Conservation (phyloP, 2,113 vertebrate species). For the Triplophysa siluroides region DNA sequence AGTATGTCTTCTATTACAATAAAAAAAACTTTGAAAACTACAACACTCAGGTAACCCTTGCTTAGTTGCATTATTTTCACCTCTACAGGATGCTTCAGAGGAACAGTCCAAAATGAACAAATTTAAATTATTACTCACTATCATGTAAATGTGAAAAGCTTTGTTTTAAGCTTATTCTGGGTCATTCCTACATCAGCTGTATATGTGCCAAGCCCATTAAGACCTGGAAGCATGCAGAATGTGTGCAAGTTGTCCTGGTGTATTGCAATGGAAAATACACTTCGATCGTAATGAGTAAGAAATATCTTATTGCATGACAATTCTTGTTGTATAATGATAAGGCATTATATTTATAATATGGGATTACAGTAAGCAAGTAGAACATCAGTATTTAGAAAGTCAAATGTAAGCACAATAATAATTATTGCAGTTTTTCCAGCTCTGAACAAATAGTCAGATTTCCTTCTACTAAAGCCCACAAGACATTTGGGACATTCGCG, state of each 20-base stretch:
- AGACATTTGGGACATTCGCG: not conserved
- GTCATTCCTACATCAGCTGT: slow-evolving; percentile 42
- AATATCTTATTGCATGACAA: no score
- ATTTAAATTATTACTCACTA: no score
- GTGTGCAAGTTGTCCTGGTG: slow-evolving; percentile 25
- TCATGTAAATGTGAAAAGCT: slow-evolving; percentile 33
- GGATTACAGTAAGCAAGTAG: no score
- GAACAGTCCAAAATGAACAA: no score
- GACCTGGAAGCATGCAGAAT: slow-evolving; percentile 26
- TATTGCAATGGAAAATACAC: slow-evolving; percentile 1
- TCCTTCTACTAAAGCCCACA: not conserved
- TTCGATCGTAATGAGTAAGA: not conserved
- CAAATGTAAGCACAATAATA: not conserved
- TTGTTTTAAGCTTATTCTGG: slow-evolving; percentile 58
- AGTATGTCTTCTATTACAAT: slow-evolving; percentile 25
- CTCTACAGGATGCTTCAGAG: no score
- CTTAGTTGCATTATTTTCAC: not conserved
- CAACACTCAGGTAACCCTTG: slow-evolving; percentile 7
- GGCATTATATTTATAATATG: not conserved
- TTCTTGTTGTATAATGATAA: not conserved
- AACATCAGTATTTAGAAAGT: not conserved
- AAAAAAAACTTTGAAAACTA: slow-evolving; percentile 26
- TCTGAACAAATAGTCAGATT: not conserved
- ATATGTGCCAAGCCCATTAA: slow-evolving; percentile 29
- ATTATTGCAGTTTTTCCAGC: not conserved